Percentiles rank a stretch among this genome's conserved stretches.
These are phyloP conservation scores for Struthidea cinerea DNA, from an alignment of 2,113 vertebrate species.

Conservation along the genomic window DNA sequence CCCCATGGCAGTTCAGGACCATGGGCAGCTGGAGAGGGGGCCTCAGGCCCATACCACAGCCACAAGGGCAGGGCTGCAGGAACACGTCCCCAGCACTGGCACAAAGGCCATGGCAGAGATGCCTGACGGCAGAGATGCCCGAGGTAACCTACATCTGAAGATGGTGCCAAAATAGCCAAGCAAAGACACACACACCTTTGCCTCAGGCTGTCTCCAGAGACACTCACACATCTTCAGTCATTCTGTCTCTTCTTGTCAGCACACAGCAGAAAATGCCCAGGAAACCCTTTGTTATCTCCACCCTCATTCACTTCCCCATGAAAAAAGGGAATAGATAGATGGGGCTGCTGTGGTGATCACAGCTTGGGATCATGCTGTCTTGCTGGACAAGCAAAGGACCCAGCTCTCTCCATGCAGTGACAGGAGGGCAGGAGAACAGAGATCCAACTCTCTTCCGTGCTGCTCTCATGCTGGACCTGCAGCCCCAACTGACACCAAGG, in stretches of 20 bases:
- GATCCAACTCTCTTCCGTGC: not conserved
- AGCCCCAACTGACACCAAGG: accelerated
- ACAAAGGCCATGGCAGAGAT: not conserved
- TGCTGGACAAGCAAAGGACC: not conserved
- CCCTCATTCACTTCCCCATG: not conserved
- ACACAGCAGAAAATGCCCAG: not conserved
- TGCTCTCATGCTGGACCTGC: not conserved
- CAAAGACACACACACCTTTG: not conserved
- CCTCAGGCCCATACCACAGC: not conserved
- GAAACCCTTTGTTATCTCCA: constrained; percentile 3
- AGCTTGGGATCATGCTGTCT: not conserved
- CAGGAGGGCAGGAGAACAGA: not conserved
- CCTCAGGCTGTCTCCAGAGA: constrained; percentile 13
- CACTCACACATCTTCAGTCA: not conserved
- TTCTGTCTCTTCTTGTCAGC: not conserved
- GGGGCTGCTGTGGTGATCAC: not conserved
- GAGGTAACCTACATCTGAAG: not conserved
- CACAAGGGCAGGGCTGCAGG: not conserved
- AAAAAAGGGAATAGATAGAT: not conserved
- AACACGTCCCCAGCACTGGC: not conserved
- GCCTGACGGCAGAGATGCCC: not conserved
- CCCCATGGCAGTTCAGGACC: accelerated
- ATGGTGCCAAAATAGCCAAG: not conserved
- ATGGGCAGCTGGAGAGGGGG: not conserved
- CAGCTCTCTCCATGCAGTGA: not conserved